Base-by-base conservation (phyloP, 2,113 vertebrate species). In the Forbesichthys agassizii region DNA sequence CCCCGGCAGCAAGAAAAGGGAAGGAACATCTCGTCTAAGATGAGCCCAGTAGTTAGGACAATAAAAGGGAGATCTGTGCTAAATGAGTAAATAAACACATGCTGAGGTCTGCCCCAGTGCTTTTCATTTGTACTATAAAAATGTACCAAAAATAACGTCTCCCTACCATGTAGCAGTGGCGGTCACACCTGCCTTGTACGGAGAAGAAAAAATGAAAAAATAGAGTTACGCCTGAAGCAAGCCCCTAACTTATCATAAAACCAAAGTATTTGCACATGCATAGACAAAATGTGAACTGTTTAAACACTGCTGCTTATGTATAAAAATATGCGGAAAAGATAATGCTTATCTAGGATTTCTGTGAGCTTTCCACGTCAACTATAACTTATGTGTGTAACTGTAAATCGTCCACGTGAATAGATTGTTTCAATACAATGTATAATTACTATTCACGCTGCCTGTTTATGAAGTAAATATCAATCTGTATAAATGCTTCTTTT, bases 201-300 rank as follows among this genome's bases (percentile, higher is more conserved):
- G 27, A 27, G 87, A 84, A 80, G 90, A 90, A 92, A 76, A 77
- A 73, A 84, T 82, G 87, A 84, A 81, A 91, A 89, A 92, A 76
- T 74, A 73, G 69, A 75, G 75, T 64, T 69, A 81, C 33, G 54
- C 79, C 90, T 42, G 69, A 56, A 77, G 77, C 77, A 78, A 83
- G 79, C 82, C 82, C 83, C 69, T 82, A 72, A 88, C 82, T 82
- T 79, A 80, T 87, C 64, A 73, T 72, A 64, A 86, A 89, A 84
- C 71, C 66, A 86, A 91, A 90, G 82, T 79, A 84, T 86, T 90
- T 90, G 89, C 76, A 87, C 88, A 79, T 90, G 54, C 69, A 82
- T 20, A 69, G 63, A 18, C n/a, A 54, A 61, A 8, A 66, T 61
- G 60, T 58, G 18, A 70, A 60, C 54, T 6, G 36, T 42, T 55